A percentile compares a stretch with the other conserved stretches of the same genome.
Conservation (phyloP, 2,113 vertebrate genomes). For the Echinops telfairi region DNA sequence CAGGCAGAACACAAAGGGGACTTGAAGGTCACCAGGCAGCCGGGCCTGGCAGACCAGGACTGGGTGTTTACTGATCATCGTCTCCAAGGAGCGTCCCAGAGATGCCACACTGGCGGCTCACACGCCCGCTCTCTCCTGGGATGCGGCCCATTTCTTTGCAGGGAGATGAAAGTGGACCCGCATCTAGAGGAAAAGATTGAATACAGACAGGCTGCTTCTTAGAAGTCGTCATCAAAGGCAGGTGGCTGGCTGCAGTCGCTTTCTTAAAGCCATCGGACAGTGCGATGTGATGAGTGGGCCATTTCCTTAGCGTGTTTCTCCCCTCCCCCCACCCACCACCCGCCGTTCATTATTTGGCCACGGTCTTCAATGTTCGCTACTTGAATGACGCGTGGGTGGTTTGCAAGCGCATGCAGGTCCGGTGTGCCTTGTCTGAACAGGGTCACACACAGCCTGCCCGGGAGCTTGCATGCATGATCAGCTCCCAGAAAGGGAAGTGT, state of each 20-base stretch:
- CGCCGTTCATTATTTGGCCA: background rate
- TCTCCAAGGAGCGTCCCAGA: slow-evolving; percentile 38
- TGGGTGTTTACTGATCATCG: slow-evolving; percentile 7
- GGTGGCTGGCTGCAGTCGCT: background rate
- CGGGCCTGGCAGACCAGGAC: background rate
- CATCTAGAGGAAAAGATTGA: background rate
- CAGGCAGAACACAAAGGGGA: slow-evolving; percentile 3
- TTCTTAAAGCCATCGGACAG: background rate
- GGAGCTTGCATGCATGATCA: background rate
- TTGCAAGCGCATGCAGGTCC: background rate
- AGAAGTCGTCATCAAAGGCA: background rate
- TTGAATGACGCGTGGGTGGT: background rate
- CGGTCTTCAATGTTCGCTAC: background rate
- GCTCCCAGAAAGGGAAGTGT: background rate
- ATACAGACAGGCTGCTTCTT: background rate
- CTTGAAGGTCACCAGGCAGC: background rate
- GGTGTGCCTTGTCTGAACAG: background rate
- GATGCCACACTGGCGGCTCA: background rate
- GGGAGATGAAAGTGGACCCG: slow-evolving; percentile 65
- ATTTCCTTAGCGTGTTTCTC: background rate
- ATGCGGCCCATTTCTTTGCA: slow-evolving; percentile 29
- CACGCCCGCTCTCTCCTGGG: background rate
- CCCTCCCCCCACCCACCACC: no score
- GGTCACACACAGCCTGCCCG: background rate
- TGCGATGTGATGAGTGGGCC: background rate